Conservation (phyloP, 2,797 vertebrate genomes). For the Rhynchotus rufescens region DNA sequence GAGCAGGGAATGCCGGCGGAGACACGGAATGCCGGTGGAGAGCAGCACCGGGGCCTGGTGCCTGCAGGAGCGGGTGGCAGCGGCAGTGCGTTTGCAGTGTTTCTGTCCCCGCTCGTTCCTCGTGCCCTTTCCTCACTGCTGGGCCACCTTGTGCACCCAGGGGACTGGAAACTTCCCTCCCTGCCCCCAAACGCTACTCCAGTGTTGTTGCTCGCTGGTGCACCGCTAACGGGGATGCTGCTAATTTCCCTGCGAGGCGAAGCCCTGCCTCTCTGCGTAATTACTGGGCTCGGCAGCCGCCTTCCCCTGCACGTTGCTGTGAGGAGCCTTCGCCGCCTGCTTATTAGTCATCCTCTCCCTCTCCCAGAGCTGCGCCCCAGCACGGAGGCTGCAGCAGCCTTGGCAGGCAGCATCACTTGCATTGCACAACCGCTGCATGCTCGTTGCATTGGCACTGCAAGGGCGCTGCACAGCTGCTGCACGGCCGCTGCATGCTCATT, state of each 20-base stretch:
- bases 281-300: slow-evolving; percentile 38
- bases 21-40: not conserved
- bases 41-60: not conserved
- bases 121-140: not conserved
- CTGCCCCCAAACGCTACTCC: not conserved
- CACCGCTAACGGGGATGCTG: not conserved
- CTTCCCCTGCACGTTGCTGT: not conserved
- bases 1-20: not conserved
- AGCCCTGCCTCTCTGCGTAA: slow-evolving; percentile 8
- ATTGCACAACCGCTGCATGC: too few species aligned
- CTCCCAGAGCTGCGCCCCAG: not conserved
- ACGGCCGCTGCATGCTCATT: too few species aligned
- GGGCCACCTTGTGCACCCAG: not conserved
- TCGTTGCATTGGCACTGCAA: not conserved
- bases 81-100: rapidly evolving
- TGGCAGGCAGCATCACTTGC: not conserved
- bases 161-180: not conserved
- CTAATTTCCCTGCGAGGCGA: not conserved
- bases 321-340: not conserved
- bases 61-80: rapidly evolving
- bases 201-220: not conserved
- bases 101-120: not conserved
- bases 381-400: rapidly evolving
- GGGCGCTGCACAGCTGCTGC: not conserved
- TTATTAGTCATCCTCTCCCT: not conserved